Evolutionary conservation across 2,888 invertebrate genomes (phyloP), one percentile per base, ranked within the genome.

Genomic region (Ophonus ardosiacus): DNA sequence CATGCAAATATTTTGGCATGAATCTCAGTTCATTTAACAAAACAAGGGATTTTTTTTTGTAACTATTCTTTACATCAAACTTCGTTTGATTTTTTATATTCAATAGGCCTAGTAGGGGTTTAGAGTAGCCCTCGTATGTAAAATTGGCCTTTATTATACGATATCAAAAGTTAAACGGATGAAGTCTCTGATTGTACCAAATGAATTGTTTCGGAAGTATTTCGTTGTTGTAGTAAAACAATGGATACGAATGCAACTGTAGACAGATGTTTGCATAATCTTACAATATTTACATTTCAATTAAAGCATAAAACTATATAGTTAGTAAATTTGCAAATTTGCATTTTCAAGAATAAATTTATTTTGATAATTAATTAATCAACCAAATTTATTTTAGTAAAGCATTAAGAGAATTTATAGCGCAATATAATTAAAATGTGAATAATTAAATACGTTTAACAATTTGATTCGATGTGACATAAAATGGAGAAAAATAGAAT

Each of bases 361-460:
- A 61, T 61, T 18, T 61, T 61, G 21, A 61, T 63, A 63, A 61
- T 63, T 18, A 10, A 63, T 63, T 21, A 68, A 68, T 68, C 31
- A 38, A 38, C 13, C 7, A 13, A 31, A 38, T 63, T 8, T 31
- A 38, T 68, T 68, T 68, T 68, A 38, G 38, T 68, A n/a, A 59
- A 59, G 0, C 38, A 38, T 31, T 68, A 68, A 68, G n/a, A 68
- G 31, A 31, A 38, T 38, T 68, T 68, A 1, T 7, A 13, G 24
- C 15, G 13, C 68, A 68, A 68, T 68, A 68, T 40, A 38, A 68
- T 68, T 68, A 38, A 68, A 68, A 31, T 68, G n/a, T 38, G 63
- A 21, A 63, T 63, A 24, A 63, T 63, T 63, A 63, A 63, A 63
- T 61, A 24, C 4, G 63, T 63, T 63, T 63, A 63, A 68, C 7